phyloP scores from a whole-genome alignment of 2,113 vertebrate species.

The Megaceryle maxima region DNA sequence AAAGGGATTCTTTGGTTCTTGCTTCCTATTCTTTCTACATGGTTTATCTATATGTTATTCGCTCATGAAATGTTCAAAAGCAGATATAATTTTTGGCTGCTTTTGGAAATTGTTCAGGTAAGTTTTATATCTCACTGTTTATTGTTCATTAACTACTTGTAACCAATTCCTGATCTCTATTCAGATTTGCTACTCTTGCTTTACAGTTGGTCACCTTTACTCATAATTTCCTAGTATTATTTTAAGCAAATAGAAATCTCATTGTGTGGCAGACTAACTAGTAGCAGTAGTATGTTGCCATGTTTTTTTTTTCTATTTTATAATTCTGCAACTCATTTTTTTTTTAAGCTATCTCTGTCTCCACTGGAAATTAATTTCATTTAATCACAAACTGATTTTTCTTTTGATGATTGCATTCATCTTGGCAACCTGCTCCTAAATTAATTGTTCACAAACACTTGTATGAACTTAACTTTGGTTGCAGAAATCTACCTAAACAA shows the following conservation, averaged over 20 bases:
- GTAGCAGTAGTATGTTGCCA: background rate
- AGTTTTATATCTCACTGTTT: background rate
- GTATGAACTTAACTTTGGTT: background rate
- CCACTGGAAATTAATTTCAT: background rate
- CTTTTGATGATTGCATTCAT: background rate
- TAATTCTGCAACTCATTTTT: background rate
- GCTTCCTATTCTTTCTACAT: background rate
- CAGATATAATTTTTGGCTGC: background rate
- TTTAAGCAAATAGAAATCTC: background rate
- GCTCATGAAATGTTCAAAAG: background rate
- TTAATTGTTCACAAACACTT: background rate
- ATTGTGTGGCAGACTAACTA: background rate
- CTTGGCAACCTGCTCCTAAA: background rate
- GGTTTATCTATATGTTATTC: background rate
- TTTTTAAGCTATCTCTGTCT: background rate
- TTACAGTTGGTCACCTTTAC: background rate
- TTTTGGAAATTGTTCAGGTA: background rate
- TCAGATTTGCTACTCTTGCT: background rate
- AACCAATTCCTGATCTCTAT: background rate
- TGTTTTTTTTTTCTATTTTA: background rate
- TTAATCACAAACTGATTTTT: slow-evolving; percentile 15
- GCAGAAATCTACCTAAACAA: background rate
- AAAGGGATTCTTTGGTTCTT: background rate
- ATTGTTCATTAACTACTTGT: background rate
- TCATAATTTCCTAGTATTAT: background rate